Evolutionary conservation across 37 sponge, comb jelly and placozoan species (phyloP).

Genomic region (Ephydatia muelleri): DNA sequence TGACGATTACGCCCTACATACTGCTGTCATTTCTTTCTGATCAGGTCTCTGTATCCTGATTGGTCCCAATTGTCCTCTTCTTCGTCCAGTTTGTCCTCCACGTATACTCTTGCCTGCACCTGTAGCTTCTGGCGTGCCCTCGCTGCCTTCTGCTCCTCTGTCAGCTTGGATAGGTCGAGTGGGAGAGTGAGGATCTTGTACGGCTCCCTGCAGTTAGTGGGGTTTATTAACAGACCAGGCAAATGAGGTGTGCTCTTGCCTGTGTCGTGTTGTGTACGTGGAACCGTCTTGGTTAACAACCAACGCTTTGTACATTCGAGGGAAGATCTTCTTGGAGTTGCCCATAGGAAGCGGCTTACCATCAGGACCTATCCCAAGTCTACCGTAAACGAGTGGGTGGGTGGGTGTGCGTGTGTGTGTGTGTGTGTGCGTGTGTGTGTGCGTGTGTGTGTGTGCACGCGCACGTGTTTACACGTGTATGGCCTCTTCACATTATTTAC

Average conservation of each 20-base stretch:
- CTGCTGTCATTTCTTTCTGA: not conserved
- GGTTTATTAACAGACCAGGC: not conserved
- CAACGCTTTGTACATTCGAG: conserved; percentile 63
- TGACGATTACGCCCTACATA: not conserved
- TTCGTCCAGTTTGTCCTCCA: conserved; percentile 51
- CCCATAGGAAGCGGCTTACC: conserved; percentile 64
- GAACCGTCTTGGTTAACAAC: conserved; percentile 83
- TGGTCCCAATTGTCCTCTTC: conserved; percentile 65
- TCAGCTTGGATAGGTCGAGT: conserved; percentile 57
- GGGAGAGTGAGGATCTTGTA: conserved; percentile 68
- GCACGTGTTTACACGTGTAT: not conserved
- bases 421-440: not conserved
- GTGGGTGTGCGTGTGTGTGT: not conserved
- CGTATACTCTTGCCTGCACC: conserved; percentile 23
- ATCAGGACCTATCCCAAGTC: conserved; percentile 73
- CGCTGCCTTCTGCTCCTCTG: conserved; percentile 43
- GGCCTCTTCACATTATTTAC: too few species aligned
- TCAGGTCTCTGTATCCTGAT: conserved; percentile 49
- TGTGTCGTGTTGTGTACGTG: conserved; percentile 53
- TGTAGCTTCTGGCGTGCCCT: conserved; percentile 15
- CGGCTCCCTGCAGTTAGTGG: conserved; percentile 26
- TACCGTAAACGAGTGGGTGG: not conserved
- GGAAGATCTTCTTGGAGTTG: conserved; percentile 61
- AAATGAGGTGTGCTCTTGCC: not conserved
- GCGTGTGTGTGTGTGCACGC: not conserved